These are phyloP conservation scores for Trissolcus brochymenae DNA, from an alignment of 2,888 invertebrate genomes.

Conservation along the genomic window DNA sequence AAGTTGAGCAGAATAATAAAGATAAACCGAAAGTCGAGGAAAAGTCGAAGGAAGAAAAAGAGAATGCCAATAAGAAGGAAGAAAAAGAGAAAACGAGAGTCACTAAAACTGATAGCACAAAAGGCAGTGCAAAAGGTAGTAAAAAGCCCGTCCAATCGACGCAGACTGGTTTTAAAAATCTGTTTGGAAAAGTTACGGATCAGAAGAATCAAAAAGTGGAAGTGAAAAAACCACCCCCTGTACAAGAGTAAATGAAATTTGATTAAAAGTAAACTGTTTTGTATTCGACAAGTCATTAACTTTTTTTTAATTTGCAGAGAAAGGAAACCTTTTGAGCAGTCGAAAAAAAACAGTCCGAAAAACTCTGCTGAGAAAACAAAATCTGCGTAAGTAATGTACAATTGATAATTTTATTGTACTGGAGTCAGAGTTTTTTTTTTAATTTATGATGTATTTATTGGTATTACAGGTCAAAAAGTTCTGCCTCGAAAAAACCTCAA, in stretches of 20 bases:
- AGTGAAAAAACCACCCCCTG: constrained; percentile 22
- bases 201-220: constrained; percentile 34
- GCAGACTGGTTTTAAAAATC: constrained; percentile 65
- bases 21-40: constrained; percentile 4
- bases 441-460: neutral
- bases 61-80: constrained; percentile 22
- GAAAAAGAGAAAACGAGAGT: constrained; percentile 23
- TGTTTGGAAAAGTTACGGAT: constrained; percentile 65
- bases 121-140: constrained; percentile 16
- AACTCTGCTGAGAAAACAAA: constrained; percentile 40
- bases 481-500: constrained; percentile 17
- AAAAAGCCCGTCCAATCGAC: constrained; percentile 65
- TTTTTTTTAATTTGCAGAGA: constrained; percentile 17
- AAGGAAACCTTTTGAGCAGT: neutral
- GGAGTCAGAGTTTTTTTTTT: neutral
- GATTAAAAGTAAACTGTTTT: neutral
- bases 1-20: neutral
- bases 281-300: neutral
- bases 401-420: neutral
- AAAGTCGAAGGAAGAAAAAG: constrained; percentile 22
- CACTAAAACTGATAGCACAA: constrained; percentile 21
- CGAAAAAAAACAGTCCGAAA: constrained; percentile 36
- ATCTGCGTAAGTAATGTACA: constrained; percentile 15
- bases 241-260: constrained; percentile 16
- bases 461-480: constrained; percentile 22